Conservation (phyloP, 92 coral and sea anemone species). For the Palythoa grandiflora region DNA sequence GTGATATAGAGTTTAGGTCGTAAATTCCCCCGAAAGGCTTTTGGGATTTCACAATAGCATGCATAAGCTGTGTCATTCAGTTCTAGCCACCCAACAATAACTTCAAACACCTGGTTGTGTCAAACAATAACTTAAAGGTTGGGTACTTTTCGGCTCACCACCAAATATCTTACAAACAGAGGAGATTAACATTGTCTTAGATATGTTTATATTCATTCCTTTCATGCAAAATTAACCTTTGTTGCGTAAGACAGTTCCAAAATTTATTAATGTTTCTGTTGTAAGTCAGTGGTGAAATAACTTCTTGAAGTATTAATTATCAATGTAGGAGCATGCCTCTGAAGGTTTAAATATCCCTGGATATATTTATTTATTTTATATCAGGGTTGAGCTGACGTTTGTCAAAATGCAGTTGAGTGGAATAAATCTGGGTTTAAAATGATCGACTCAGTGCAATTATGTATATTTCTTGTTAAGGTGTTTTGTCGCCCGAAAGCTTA, state of each 20-base stretch:
- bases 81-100: conserved; percentile 17
- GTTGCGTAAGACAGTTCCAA: neutral
- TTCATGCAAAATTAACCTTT: conserved; percentile 2
- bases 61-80: conserved; percentile 23
- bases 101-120: conserved; percentile 33
- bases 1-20: conserved; percentile 15
- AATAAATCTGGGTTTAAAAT: conserved; percentile 8
- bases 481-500: neutral
- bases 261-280: neutral
- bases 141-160: conserved; percentile 15
- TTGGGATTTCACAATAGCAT: conserved; percentile 14
- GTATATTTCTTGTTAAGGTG: neutral
- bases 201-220: neutral
- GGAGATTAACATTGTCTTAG: neutral
- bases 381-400: conserved; percentile 7
- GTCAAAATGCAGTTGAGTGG: conserved; percentile 1
- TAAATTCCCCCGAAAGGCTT: conserved; percentile 6
- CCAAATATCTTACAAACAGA: conserved; percentile 20
- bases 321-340: neutral
- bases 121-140: neutral
- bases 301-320: conserved; percentile 1
- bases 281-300: neutral
- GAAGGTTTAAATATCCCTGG: neutral
- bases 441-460: conserved; percentile 14
- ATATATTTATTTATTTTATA: neutral